phyloP scores from a whole-genome alignment of 2,797 vertebrate species.

The Brotula barbata region DNA sequence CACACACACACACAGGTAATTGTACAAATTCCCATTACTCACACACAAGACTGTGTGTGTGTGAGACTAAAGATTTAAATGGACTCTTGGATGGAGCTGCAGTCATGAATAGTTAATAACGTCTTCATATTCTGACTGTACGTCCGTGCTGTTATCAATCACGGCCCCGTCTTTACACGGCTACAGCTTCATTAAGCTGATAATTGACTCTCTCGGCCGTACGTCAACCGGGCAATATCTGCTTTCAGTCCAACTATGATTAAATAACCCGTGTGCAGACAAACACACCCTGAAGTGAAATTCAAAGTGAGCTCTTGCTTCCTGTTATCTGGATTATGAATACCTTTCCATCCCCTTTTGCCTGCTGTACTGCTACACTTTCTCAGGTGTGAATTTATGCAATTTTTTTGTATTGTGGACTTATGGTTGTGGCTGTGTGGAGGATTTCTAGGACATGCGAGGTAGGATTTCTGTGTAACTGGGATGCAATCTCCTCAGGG shows the following conservation, averaged over 20 bases:
- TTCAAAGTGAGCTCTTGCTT: neutral
- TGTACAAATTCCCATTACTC: neutral
- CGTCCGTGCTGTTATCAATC: slow-evolving; percentile 51
- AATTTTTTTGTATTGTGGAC: too few species aligned
- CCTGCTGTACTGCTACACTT: slow-evolving; percentile 7
- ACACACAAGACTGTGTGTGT: slow-evolving; percentile 1
- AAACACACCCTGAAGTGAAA: slow-evolving; percentile 7
- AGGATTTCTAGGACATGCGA: too few species aligned
- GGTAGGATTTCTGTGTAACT: too few species aligned
- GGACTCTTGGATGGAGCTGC: slow-evolving; percentile 27
- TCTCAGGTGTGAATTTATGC: neutral
- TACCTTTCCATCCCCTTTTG: slow-evolving; percentile 9
- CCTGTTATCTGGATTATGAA: slow-evolving; percentile 28
- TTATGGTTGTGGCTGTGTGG: too few species aligned
- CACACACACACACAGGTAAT: neutral
- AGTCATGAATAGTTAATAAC: slow-evolving; percentile 53
- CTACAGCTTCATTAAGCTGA: slow-evolving; percentile 57
- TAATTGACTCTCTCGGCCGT: slow-evolving; percentile 54
- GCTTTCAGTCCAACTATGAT: slow-evolving; percentile 56
- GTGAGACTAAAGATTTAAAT: neutral
- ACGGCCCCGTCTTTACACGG: slow-evolving; percentile 17
- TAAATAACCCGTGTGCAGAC: slow-evolving; percentile 42
- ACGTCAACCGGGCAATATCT: slow-evolving; percentile 47
- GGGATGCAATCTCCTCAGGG: too few species aligned
- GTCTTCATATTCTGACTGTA: slow-evolving; percentile 30